Conservation (phyloP, 1,140 invertebrate genomes). For the Andricus grossulariae region DNA sequence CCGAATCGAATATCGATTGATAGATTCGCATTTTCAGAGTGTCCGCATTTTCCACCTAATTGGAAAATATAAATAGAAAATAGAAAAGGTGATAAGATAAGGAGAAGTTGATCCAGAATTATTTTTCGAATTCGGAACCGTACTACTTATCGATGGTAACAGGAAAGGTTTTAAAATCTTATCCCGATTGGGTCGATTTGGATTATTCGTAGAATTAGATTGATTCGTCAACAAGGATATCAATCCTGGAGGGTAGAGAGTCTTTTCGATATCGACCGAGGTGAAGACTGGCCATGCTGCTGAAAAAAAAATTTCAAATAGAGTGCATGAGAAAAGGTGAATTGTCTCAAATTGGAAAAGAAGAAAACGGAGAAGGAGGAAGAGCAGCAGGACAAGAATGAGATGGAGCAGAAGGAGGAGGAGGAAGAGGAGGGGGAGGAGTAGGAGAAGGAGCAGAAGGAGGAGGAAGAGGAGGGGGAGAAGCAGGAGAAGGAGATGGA, state of each 20-base stretch:
- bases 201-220: not conserved
- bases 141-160: no score
- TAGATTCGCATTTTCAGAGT: slow-evolving; percentile 56
- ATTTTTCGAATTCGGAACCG: not conserved
- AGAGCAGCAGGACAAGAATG: no score
- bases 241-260: slow-evolving; percentile 55
- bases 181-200: not conserved
- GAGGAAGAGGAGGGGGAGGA: no score
- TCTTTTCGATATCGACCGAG: slow-evolving; percentile 65
- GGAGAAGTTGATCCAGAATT: not conserved
- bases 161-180: not conserved
- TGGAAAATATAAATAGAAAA: not conserved
- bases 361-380: no score
- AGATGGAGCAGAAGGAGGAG: no score
- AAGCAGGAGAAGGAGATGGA: no score
- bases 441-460: no score
- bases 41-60: slow-evolving; percentile 23
- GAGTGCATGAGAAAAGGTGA: no score
- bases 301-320: slow-evolving; percentile 41
- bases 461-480: no score
- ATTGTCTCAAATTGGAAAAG: no score
- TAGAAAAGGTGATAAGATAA: no score
- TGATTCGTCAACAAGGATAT: slow-evolving; percentile 6
- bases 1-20: slow-evolving; percentile 67
- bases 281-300: slow-evolving; percentile 59